Conservation (phyloP, 1,140 invertebrate genomes). For the Lethocerus indicus region DNA sequence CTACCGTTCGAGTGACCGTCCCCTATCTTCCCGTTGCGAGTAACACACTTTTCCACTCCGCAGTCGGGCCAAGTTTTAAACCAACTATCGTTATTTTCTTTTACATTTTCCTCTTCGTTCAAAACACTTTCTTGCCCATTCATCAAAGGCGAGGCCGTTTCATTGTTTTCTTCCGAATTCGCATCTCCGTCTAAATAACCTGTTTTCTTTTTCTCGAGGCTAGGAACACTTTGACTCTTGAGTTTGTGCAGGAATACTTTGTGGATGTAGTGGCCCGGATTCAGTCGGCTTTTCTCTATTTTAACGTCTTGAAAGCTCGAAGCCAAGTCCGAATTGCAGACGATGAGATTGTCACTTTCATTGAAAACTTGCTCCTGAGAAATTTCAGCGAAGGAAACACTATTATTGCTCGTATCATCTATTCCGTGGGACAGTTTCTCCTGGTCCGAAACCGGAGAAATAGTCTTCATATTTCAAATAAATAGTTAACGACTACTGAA, state of each 20-base stretch:
- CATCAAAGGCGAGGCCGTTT: background rate
- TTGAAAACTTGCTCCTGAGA: background rate
- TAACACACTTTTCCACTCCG: slow-evolving; percentile 19
- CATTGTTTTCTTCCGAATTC: background rate
- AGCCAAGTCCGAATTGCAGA: slow-evolving; percentile 17
- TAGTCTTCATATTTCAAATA: no score
- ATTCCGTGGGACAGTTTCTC: no score
- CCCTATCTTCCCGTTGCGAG: background rate
- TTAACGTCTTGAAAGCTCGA: slow-evolving; percentile 16
- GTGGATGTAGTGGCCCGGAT: slow-evolving; percentile 18
- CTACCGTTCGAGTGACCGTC: background rate
- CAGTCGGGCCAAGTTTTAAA: slow-evolving; percentile 22
- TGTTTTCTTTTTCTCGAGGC: slow-evolving; percentile 14
- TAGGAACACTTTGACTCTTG: slow-evolving; percentile 19
- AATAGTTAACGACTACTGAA: no score
- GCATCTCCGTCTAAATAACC: background rate
- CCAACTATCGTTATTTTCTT: slow-evolving; percentile 16
- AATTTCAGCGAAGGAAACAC: no score
- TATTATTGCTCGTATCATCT: no score
- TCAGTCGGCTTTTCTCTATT: slow-evolving; percentile 8
- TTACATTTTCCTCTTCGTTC: background rate
- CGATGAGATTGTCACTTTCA: slow-evolving; percentile 14
- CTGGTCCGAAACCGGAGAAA: no score
- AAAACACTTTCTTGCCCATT: background rate
- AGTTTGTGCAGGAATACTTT: slow-evolving; percentile 18